A percentile compares a stretch with the other conserved stretches of the same genome.
These are phyloP conservation scores for Caenorhabditis plicata DNA, from an alignment of 2,888 invertebrate species.

Conservation along the genomic window DNA sequence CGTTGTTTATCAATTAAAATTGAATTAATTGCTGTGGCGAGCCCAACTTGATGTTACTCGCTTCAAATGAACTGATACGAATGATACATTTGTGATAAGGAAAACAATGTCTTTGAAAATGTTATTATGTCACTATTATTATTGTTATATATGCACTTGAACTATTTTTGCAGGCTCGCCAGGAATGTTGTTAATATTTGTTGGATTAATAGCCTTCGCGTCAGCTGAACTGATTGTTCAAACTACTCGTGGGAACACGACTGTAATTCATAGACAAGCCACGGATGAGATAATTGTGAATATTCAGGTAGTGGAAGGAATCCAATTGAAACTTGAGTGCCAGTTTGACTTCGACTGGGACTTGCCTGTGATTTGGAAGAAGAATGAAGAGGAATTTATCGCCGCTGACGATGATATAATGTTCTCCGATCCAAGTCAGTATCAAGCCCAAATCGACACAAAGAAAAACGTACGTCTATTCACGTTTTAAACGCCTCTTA, in stretches of 20 bases:
- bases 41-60: too few relatives aligned
- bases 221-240: too few relatives aligned
- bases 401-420: conserved; percentile 31
- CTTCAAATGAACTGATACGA: too few relatives aligned
- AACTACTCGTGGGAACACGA: not conserved
- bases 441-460: conserved; percentile 16
- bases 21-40: too few relatives aligned
- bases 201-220: too few relatives aligned
- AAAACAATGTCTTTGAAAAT: not conserved
- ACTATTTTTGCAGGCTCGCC: too few relatives aligned
- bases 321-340: too few relatives aligned
- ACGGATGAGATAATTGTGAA: not conserved
- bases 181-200: too few relatives aligned
- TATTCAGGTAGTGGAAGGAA: too few relatives aligned
- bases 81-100: not conserved
- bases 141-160: too few relatives aligned
- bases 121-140: not conserved
- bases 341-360: too few relatives aligned
- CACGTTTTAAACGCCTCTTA: conserved; percentile 1
- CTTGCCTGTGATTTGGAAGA: conserved; percentile 33
- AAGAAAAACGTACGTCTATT: conserved; percentile 8
- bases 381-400: conserved; percentile 19
- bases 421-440: conserved; percentile 16
- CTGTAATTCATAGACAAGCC: not conserved
- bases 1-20: too few relatives aligned